Base-by-base conservation (phyloP, 2,797 vertebrate genomes). In the Orientallactaga sibirica region DNA sequence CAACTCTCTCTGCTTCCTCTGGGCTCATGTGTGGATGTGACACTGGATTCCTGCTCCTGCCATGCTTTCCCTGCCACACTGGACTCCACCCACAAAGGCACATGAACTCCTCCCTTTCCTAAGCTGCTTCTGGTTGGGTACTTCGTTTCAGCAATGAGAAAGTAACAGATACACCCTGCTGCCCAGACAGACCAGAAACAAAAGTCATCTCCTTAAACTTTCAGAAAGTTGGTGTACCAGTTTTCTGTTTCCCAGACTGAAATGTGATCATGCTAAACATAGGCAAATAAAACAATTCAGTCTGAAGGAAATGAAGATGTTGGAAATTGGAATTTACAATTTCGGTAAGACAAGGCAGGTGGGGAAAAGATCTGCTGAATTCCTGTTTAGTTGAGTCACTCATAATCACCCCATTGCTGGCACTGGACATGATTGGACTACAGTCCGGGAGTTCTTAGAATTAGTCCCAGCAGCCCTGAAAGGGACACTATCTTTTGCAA, bases 401-500 rank as follows among this genome's bases (percentile, higher is more conserved):
- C 24, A 11, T 33, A 92, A 48, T 88, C 86, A 86, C 43, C 22
- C 62, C 82, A 66, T 0, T 74, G 16, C 7, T 79, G 20, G 78
- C 85, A 79, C 48, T 19, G 48, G 80, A 27, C 29, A 78, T 2
- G 71, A 48, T 10, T 19, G 37, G 81, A 52, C 73, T 90, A 27
- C 14, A 76, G 11, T 61, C 74, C 33, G 75, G 74, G 66, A 61
- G 52, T 68, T 86, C 75, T 55, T 74, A 22, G 41, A 84, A 9
- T 25, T 52, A 71, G 67, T 80, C 41, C 68, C 0, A 70, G 66
- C 7, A 68, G 37, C 67, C 37, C 70, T 74, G 25, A 84, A 37
- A 92, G 66, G 91, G 81, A 81, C 43, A 15, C 64, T 2, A 16
- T 91, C 91, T 93, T 78, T 37, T 19, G 78, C 80, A 82, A 91